Percentiles rank a stretch among this genome's conserved stretches.
Evolutionary conservation across 2,797 vertebrate species (phyloP).

Genomic region (Amblyopsis hoosieri): DNA sequence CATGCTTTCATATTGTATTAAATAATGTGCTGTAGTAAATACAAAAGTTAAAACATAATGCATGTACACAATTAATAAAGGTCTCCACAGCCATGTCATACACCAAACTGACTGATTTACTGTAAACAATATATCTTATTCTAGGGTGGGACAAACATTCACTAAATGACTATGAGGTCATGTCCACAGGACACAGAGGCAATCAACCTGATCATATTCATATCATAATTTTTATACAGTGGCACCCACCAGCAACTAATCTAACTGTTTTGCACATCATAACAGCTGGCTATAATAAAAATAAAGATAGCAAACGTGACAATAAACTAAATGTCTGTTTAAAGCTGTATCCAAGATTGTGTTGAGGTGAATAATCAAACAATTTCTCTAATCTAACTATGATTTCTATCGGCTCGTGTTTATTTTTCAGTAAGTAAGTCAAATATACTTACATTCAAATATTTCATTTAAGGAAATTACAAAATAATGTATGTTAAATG

Average conservation of each 20-base stretch:
- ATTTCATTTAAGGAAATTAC: constrained; percentile 12
- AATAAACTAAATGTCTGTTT: constrained; percentile 12
- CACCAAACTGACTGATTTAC: constrained; percentile 48
- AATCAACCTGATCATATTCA: constrained; percentile 75
- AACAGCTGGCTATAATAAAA: no score
- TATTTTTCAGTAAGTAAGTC: no score
- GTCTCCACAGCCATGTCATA: constrained; percentile 27
- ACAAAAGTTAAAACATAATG: constrained; percentile 64
- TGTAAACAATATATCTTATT: constrained; percentile 53
- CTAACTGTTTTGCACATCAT: no score
- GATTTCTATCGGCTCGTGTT: no score
- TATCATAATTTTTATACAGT: constrained; percentile 16
- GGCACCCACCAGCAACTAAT: constrained; percentile 1
- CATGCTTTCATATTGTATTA: constrained; percentile 57
- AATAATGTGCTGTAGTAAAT: constrained; percentile 61
- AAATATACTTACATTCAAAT: constrained; percentile 43
- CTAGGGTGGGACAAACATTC: constrained; percentile 55
- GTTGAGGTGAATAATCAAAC: constrained; percentile 10
- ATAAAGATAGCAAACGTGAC: no score
- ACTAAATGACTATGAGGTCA: constrained; percentile 54
- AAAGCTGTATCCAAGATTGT: constrained; percentile 13
- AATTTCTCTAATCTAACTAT: constrained; percentile 9
- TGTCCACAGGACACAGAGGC: constrained; percentile 84
- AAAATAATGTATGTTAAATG: not conserved
- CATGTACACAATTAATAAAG: constrained; percentile 62